Conservation (phyloP, 2,888 invertebrate species). For the Drosophila quinaria region DNA sequence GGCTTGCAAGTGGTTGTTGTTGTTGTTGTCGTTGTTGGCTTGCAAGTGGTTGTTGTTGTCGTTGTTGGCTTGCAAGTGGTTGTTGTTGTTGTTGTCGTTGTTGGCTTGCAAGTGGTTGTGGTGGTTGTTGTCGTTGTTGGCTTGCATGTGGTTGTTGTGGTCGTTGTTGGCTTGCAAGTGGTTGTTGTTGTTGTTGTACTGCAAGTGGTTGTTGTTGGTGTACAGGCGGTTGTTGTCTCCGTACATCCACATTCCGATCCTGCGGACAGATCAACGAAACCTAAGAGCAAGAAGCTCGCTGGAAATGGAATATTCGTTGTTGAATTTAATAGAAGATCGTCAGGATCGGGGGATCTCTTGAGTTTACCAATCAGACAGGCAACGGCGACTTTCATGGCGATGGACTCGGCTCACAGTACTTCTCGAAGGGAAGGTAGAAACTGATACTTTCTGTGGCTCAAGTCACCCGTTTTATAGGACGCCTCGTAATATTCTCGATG, state of each 20-base stretch:
- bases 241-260: not conserved
- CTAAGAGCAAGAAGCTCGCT: slow-evolving; percentile 18
- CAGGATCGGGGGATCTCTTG: not conserved
- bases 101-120: not conserved
- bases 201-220: not conserved
- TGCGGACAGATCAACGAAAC: not conserved
- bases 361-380: slow-evolving; percentile 30
- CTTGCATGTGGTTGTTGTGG: not conserved
- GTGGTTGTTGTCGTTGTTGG: not conserved
- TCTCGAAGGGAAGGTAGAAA: slow-evolving; percentile 8
- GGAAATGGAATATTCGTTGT: not conserved
- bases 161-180: not conserved
- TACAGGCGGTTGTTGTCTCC: not conserved
- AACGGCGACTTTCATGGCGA: not conserved
- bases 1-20: not conserved
- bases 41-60: not conserved
- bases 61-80: not conserved
- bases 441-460: slow-evolving; percentile 13
- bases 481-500: not conserved
- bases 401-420: not conserved
- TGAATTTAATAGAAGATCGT: not conserved
- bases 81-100: not conserved
- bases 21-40: not conserved
- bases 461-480: slow-evolving; percentile 38
- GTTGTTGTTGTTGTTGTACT: too few relatives aligned